These are phyloP conservation scores for Cercopithecus petaurista DNA, from an alignment of 2,797 vertebrate species.

Conservation along the genomic window DNA sequence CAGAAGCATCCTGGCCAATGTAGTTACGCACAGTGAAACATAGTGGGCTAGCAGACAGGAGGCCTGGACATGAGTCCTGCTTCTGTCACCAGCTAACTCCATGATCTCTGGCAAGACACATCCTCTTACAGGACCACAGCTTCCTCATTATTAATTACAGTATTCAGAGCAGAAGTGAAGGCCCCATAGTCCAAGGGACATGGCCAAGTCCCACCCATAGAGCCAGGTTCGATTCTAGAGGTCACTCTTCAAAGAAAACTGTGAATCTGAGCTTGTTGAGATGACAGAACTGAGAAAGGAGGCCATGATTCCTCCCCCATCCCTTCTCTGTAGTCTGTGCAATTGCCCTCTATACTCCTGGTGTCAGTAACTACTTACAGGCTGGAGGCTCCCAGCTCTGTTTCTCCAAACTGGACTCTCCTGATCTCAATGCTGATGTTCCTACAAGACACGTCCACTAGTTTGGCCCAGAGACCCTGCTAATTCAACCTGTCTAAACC, in stretches of 20 bases:
- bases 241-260: neutral
- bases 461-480: neutral
- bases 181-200: neutral
- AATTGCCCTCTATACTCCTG: neutral
- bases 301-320: neutral
- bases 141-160: neutral
- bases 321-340: neutral
- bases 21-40: neutral
- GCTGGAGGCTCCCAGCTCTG: neutral
- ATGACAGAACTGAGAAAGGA: neutral
- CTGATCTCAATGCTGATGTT: neutral
- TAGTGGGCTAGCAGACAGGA: neutral
- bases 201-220: neutral
- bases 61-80: neutral
- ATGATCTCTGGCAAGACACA: conserved; percentile 60
- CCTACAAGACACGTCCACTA: neutral
- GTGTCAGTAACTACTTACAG: neutral
- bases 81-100: conserved; percentile 16
- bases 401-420: neutral
- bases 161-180: neutral
- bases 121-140: conserved; percentile 51
- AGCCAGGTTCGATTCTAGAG: neutral
- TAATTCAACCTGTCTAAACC: neutral
- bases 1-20: neutral
- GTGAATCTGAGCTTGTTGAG: neutral